These are phyloP conservation scores for Cassiopea andromeda DNA, from an alignment of 30 jellyfish, hydroid and myxozoan species.

Conservation along the genomic window DNA sequence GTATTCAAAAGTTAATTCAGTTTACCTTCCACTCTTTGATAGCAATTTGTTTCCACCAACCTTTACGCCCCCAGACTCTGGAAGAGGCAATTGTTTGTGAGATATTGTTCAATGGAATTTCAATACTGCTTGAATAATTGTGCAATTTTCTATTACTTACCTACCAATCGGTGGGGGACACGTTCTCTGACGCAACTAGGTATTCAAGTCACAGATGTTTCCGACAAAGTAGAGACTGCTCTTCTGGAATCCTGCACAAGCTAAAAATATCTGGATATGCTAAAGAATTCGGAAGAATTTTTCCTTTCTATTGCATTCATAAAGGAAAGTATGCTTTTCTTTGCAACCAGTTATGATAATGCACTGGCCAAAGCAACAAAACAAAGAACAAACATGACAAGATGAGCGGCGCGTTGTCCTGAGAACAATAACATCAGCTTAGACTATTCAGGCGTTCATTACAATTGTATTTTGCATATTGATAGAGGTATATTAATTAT, in stretches of 20 bases:
- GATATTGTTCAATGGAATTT: no score
- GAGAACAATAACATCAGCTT: constrained; percentile 9
- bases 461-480: not conserved
- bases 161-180: no score
- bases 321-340: not conserved
- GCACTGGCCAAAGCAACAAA: not conserved
- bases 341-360: not conserved
- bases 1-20: no score
- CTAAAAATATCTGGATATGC: no score
- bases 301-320: not conserved
- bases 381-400: not conserved
- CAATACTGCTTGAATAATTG: no score
- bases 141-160: no score
- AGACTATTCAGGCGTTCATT: constrained; percentile 20
- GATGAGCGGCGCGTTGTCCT: not conserved
- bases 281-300: not conserved
- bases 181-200: no score
- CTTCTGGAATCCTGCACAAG: no score
- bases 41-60: constrained; percentile 83
- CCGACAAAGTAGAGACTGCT: no score
- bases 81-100: not conserved
- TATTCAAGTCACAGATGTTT: no score
- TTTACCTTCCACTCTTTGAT: constrained; percentile 80
- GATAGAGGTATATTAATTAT: constrained; percentile 10
- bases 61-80: constrained; percentile 84